A percentile compares a stretch with the other conserved stretches of the same genome.
Conservation (phyloP, 2,113 vertebrate species). For the Candoia aspera region DNA sequence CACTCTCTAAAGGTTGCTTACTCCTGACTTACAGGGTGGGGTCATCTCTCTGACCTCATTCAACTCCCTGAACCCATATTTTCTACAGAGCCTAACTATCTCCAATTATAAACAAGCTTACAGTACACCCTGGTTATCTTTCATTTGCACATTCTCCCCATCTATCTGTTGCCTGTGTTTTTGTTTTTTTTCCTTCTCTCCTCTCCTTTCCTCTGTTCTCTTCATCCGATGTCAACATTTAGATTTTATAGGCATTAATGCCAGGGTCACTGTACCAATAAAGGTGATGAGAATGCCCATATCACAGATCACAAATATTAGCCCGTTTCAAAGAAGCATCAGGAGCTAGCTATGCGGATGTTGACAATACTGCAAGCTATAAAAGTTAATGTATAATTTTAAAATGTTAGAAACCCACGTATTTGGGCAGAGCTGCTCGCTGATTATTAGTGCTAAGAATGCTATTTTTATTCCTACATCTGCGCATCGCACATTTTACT, state of each 20-base stretch:
- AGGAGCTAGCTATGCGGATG: background rate
- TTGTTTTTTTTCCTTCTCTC: background rate
- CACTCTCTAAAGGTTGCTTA: background rate
- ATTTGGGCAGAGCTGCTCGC: background rate
- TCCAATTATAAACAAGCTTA: background rate
- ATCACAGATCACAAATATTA: background rate
- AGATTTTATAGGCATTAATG: background rate
- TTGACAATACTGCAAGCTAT: background rate
- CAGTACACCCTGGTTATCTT: background rate
- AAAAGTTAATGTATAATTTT: background rate
- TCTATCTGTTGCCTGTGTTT: background rate
- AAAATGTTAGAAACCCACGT: background rate
- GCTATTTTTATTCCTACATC: conserved; percentile 10
- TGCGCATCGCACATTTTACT: background rate
- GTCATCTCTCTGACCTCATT: background rate
- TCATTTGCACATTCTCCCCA: background rate
- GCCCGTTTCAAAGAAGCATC: background rate
- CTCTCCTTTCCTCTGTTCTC: background rate
- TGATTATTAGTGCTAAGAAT: background rate
- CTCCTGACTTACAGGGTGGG: background rate
- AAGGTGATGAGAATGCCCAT: background rate
- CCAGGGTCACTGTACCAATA: background rate
- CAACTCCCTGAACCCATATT: background rate
- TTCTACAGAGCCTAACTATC: background rate
- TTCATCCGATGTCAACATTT: background rate